phyloP scores from a whole-genome alignment of 2,888 invertebrate genomes.

The Pheosia gnoma region DNA sequence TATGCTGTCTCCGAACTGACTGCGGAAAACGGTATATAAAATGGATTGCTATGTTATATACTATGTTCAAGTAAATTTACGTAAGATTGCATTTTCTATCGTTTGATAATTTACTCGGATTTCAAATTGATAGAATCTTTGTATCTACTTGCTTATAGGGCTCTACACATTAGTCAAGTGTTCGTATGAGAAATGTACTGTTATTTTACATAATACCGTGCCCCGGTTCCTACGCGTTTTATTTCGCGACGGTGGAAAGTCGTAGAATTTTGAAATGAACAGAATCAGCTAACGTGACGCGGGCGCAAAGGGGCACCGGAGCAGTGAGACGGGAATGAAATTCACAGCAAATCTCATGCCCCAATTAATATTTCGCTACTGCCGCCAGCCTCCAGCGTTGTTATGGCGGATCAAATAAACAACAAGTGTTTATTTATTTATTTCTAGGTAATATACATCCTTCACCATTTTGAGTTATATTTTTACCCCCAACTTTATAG shows the following conservation, averaged over 20 bases:
- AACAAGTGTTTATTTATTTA: slow-evolving; percentile 36
- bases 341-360: slow-evolving; percentile 49
- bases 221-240: slow-evolving; percentile 20
- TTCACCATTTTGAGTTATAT: too few species aligned
- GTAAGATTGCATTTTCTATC: too few species aligned
- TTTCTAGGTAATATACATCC: slow-evolving; percentile 6
- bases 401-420: slow-evolving; percentile 30
- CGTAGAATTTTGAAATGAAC: slow-evolving; percentile 34
- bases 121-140: too few species aligned
- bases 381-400: slow-evolving; percentile 16
- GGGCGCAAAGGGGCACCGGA: slow-evolving; percentile 26
- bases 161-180: background rate
- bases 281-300: slow-evolving; percentile 40
- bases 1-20: too few species aligned
- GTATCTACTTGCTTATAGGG: too few species aligned
- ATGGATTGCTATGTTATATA: too few species aligned
- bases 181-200: slow-evolving; percentile 6
- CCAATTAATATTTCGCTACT: slow-evolving; percentile 50
- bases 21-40: too few species aligned
- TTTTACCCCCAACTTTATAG: too few species aligned
- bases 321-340: slow-evolving; percentile 40
- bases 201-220: slow-evolving; percentile 13
- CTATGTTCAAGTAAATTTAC: too few species aligned
- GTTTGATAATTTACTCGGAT: too few species aligned
- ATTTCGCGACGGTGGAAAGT: slow-evolving; percentile 21